phyloP scores from a whole-genome alignment of 1,140 invertebrate genomes.

The Bombus sylvicola region DNA sequence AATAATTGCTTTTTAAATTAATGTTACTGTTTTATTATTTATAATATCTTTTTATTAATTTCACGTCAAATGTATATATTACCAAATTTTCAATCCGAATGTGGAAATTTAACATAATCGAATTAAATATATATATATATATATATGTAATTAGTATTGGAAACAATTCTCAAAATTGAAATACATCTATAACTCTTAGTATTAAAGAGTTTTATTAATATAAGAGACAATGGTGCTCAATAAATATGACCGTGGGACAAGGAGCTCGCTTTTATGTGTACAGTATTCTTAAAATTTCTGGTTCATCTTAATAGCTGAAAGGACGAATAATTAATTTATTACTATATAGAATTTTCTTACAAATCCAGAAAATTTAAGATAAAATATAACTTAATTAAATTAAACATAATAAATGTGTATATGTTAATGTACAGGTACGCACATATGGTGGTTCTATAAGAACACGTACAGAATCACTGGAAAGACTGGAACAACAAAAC shows the following conservation, averaged over 20 bases:
- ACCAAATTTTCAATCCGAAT: conserved; percentile 38
- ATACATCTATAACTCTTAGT: conserved; percentile 25
- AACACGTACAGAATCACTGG: conserved; percentile 86
- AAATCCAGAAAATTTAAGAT: conserved; percentile 70
- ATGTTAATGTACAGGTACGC: conserved; percentile 77
- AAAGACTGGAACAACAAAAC: conserved; percentile 84
- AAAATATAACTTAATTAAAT: conserved; percentile 55
- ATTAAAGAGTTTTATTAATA: conserved; percentile 37
- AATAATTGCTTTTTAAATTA: background rate
- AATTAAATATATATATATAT: background rate
- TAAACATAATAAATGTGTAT: conserved; percentile 47
- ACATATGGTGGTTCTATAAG: conserved; percentile 88
- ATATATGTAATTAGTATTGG: conserved; percentile 5
- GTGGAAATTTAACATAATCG: conserved; percentile 32
- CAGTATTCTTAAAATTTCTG: conserved; percentile 70
- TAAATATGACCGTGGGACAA: conserved; percentile 73
- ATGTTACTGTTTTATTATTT: background rate
- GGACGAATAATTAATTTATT: background rate
- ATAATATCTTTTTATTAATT: background rate
- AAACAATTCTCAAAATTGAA: conserved; percentile 12
- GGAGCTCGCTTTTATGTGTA: conserved; percentile 66
- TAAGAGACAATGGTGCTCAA: conserved; percentile 54
- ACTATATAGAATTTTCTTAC: background rate
- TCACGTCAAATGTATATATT: background rate
- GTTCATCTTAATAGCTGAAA: conserved; percentile 29